phyloP scores from a whole-genome alignment of 2,113 vertebrate species.

The Antechinus flavipes region DNA sequence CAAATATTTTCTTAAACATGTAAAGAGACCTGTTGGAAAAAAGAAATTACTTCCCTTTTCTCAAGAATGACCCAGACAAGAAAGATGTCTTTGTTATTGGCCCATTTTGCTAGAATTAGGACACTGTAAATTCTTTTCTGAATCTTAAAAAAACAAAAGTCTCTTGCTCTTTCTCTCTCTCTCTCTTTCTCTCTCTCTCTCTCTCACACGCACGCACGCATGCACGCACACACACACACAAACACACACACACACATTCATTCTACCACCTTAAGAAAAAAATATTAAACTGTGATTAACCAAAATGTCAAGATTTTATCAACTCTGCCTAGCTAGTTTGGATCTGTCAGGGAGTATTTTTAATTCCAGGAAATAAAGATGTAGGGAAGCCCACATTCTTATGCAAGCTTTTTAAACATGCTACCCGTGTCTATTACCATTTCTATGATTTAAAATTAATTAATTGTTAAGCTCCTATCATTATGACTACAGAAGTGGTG shows the following conservation, averaged over 20 bases:
- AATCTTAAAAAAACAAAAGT: slow-evolving; percentile 10
- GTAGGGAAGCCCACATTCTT: slow-evolving; percentile 59
- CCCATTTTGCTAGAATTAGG: slow-evolving; percentile 43
- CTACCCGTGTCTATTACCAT: slow-evolving; percentile 47
- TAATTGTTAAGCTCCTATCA: slow-evolving; percentile 50
- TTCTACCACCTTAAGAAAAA: slow-evolving; percentile 59
- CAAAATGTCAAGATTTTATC: slow-evolving; percentile 59
- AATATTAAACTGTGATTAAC: slow-evolving; percentile 66
- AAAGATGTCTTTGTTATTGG: not conserved
- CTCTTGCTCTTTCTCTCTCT: slow-evolving; percentile 16
- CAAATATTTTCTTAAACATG: slow-evolving; percentile 13
- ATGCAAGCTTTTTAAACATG: slow-evolving; percentile 62
- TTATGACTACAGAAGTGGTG: not conserved
- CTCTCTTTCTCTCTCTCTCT: too few species aligned
- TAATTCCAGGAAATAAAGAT: slow-evolving; percentile 74
- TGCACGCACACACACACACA: not conserved
- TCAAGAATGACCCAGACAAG: not conserved
- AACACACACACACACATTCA: not conserved
- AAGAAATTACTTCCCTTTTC: slow-evolving; percentile 4
- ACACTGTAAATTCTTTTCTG: slow-evolving; percentile 41
- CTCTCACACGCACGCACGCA: too few species aligned
- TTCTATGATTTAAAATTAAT: slow-evolving; percentile 70
- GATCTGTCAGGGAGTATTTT: slow-evolving; percentile 41
- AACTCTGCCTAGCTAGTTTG: not conserved
- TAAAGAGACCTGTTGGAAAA: not conserved